phyloP scores from a whole-genome alignment of 2,113 vertebrate species.

The Corydoras maculifer region DNA sequence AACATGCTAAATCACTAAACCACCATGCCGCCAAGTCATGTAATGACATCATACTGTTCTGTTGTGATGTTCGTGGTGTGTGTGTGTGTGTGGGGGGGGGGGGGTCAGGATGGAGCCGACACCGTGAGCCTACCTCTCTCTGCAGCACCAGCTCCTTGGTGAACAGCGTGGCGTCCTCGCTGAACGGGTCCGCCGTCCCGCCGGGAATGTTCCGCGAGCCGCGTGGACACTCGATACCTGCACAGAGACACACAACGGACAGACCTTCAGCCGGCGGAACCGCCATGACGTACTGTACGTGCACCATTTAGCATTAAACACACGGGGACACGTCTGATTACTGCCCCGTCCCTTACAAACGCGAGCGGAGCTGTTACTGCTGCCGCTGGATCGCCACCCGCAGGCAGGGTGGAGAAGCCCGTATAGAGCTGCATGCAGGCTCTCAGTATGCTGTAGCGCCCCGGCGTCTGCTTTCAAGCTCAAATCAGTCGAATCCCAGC shows the following conservation, averaged over 20 bases:
- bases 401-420: no score
- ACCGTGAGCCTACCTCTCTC: constrained; percentile 75
- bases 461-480: not conserved
- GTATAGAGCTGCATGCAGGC: not conserved
- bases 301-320: no score
- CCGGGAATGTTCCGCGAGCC: constrained; percentile 82
- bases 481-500: constrained; percentile 6
- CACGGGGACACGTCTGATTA: no score
- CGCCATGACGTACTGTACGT: no score
- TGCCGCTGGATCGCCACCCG: no score
- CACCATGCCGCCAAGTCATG: no score
- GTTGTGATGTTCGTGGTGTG: no score
- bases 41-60: no score
- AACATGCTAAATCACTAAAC: no score
- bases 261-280: not conserved
- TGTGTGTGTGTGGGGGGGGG: no score
- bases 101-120: not conserved
- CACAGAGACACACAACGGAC: constrained; percentile 23
- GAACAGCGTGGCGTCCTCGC: constrained; percentile 86
- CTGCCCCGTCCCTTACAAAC: no score
- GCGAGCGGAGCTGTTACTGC: no score
- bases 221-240: constrained; percentile 93
- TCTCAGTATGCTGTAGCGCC: constrained; percentile 8
- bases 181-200: constrained; percentile 85
- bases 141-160: constrained; percentile 96